Base-by-base conservation (phyloP, 2,888 invertebrate genomes). In the Elegia similella region DNA sequence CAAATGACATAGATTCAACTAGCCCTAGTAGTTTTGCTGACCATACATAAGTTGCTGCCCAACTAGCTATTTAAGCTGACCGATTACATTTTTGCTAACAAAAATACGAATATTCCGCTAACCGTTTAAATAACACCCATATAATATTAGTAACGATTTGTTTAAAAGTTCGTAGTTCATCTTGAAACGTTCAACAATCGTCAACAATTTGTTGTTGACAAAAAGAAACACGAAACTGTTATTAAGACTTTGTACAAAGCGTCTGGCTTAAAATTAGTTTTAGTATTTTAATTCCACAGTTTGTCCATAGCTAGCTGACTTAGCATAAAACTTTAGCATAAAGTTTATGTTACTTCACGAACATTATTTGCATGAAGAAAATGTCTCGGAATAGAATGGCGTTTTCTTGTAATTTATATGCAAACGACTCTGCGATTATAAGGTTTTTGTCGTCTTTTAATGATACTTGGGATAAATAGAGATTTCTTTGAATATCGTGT, bases 341-440 rank as follows among this genome's bases (percentile, higher is more conserved):
- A 83, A 86, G 64, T 68, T 68, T 65, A 58, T 62, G 62, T 63
- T 59, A 63, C 62, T 74, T 67, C 55, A 62, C 72, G 68, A 70
- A 72, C 69, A 70, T 75, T 81, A 86, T 87, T 87, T 87, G 83
- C 84, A 86, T 85, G 71, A 70, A 75, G 81, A 80, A 83, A 87
- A 86, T 83, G 74, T 74, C 78, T 73, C 66, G 75, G 82, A 78
- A 72, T 79, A 72, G 73, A 78, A 84, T 80, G 78, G 75, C 80
- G 81, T 82, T 81, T 72, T 74, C 70, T 57, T 67, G 76, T 80
- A 77, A 88, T 90, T 88, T 87, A 77, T 82, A 89, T 88, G 86
- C 87, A 84, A 88, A 88, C 76, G 83, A 81, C 73, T 78, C 66
- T 69, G 79, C 82, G 86, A 87, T 86, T 85, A 86, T 80, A 73